phyloP scores from a whole-genome alignment of 2,888 invertebrate species.

The Ectropis crepuscularia region DNA sequence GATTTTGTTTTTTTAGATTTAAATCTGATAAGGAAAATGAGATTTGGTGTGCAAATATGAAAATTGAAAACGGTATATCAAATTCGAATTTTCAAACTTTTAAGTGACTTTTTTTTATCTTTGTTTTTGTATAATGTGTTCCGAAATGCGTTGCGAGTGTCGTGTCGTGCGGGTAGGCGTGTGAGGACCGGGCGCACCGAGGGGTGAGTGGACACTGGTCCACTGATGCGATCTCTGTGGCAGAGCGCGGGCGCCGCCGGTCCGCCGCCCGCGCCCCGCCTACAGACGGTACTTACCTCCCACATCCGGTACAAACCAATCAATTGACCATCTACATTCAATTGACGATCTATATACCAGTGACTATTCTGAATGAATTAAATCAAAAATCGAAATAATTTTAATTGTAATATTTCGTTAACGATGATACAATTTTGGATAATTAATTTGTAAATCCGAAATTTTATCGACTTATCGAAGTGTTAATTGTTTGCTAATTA shows the following conservation, averaged over 20 bases:
- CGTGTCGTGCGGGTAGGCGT: conserved; percentile 33
- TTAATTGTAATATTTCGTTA: background rate
- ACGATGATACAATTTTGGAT: conserved; percentile 20
- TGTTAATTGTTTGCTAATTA: background rate
- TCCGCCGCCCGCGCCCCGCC: conserved; percentile 33
- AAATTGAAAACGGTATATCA: no score
- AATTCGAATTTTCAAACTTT: background rate
- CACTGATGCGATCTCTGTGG: conserved; percentile 81
- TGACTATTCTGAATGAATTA: background rate
- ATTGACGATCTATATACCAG: background rate
- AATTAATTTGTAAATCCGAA: conserved; percentile 24
- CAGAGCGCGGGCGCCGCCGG: conserved; percentile 37
- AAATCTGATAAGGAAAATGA: background rate
- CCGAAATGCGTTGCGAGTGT: conserved; percentile 24
- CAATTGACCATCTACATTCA: background rate
- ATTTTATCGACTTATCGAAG: conserved; percentile 4
- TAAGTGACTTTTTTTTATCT: background rate
- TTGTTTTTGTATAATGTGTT: conserved; percentile 7
- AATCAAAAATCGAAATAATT: no score
- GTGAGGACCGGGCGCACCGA: conserved; percentile 60
- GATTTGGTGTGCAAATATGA: background rate
- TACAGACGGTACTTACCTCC: conserved; percentile 7
- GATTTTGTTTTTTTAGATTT: no score
- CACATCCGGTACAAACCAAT: background rate
- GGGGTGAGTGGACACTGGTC: conserved; percentile 68